Conservation (phyloP, 2,888 invertebrate species). For the Steinernema scapterisci region DNA sequence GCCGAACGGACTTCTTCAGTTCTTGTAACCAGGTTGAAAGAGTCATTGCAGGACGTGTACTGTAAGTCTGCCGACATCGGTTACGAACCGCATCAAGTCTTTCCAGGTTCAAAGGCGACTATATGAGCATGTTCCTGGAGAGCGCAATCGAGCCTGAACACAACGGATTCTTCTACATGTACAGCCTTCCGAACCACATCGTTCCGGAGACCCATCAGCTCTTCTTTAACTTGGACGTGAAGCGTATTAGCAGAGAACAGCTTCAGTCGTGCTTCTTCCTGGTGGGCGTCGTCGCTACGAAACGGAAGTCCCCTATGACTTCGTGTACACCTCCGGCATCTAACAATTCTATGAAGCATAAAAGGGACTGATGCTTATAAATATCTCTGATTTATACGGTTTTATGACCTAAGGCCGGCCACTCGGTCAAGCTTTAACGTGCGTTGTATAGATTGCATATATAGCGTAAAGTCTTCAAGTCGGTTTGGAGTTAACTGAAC, state of each 20-base stretch:
- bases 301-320: not conserved
- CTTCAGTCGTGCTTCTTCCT: slow-evolving; percentile 14
- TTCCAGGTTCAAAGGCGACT: slow-evolving; percentile 8
- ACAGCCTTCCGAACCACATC: not conserved
- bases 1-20: slow-evolving; percentile 19
- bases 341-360: not conserved
- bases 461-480: no score
- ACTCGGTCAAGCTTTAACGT: no score
- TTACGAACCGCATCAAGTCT: no score
- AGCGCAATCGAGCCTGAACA: slow-evolving; percentile 15
- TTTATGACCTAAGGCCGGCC: no score
- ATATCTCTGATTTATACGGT: no score
- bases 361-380: slow-evolving; percentile 5
- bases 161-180: slow-evolving; percentile 27
- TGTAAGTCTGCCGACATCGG: not conserved
- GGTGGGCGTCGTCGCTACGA: not conserved
- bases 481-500: no score
- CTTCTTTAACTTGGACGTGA: slow-evolving; percentile 8
- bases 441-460: no score
- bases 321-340: not conserved
- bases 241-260: not conserved
- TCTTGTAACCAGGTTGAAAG: not conserved
- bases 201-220: slow-evolving; percentile 6
- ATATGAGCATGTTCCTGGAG: slow-evolving; percentile 6
- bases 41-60: not conserved